These are phyloP conservation scores for Drosophila antonietae DNA, from an alignment of 2,888 invertebrate species.

Conservation along the genomic window DNA sequence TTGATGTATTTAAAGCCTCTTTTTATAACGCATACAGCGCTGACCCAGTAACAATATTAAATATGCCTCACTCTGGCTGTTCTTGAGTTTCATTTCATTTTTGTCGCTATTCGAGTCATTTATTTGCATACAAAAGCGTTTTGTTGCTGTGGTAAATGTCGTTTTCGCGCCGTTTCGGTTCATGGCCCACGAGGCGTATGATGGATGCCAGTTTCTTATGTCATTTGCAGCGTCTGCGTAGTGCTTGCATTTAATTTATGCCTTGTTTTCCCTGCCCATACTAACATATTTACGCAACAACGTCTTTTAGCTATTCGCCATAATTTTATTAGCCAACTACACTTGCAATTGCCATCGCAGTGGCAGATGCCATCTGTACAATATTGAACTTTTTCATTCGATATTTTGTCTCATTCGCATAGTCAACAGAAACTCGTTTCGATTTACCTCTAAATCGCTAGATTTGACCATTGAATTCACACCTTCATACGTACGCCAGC, in stretches of 20 bases:
- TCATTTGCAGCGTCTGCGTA: constrained; percentile 34
- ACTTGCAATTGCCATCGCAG: constrained; percentile 2
- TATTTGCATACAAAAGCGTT: constrained; percentile 41
- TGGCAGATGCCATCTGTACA: constrained; percentile 15
- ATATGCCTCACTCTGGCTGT: neutral
- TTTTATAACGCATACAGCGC: neutral
- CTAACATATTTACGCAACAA: constrained; percentile 46
- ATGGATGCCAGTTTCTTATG: constrained; percentile 57
- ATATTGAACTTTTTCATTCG: constrained; percentile 46
- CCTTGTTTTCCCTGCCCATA: constrained; percentile 46
- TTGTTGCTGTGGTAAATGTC: constrained; percentile 26
- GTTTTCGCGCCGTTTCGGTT: constrained; percentile 39
- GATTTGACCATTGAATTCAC: constrained; percentile 29
- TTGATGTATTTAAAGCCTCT: neutral
- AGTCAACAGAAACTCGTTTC: constrained; percentile 28
- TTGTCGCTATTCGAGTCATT: constrained; percentile 10
- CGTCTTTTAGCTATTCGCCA: constrained; percentile 21
- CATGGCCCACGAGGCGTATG: constrained; percentile 66
- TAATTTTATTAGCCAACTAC: neutral
- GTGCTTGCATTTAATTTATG: constrained; percentile 39
- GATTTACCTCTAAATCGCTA: constrained; percentile 8
- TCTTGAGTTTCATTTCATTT: constrained; percentile 3
- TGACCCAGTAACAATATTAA: constrained; percentile 12
- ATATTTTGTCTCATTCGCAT: constrained; percentile 21
- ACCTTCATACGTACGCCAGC: constrained; percentile 18